These are phyloP conservation scores for Champsocephalus esox DNA, from an alignment of 2,797 vertebrate genomes.

Conservation along the genomic window DNA sequence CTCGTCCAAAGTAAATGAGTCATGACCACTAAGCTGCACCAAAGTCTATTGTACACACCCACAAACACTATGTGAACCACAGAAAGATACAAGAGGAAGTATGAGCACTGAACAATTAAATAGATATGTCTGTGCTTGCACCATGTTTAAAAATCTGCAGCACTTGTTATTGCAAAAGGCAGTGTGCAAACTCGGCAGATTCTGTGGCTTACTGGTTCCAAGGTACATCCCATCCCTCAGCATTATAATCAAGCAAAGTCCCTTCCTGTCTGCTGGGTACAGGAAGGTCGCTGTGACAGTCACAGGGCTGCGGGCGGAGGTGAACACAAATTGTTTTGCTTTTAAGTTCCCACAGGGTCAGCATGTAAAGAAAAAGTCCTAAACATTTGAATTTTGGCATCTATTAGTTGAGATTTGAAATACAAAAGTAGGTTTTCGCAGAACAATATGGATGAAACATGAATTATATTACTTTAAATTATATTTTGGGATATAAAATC, in stretches of 20 bases:
- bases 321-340: constrained; percentile 26
- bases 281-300: constrained; percentile 68
- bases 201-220: constrained; percentile 66
- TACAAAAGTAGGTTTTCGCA: not conserved
- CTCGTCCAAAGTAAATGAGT: constrained; percentile 30
- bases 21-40: constrained; percentile 6
- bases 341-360: constrained; percentile 24
- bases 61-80: not conserved
- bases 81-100: constrained; percentile 55
- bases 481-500: not conserved
- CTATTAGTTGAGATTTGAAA: constrained; percentile 2
- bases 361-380: constrained; percentile 24
- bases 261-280: constrained; percentile 64
- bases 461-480: not conserved
- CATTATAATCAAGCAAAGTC: constrained; percentile 72
- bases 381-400: constrained; percentile 19
- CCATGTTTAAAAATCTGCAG: constrained; percentile 44
- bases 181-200: constrained; percentile 71
- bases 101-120: constrained; percentile 31
- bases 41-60: constrained; percentile 2
- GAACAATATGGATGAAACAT: constrained; percentile 2
- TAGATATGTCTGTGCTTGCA: constrained; percentile 24
- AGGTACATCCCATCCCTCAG: constrained; percentile 71
- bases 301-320: constrained; percentile 58
- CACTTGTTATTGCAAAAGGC: constrained; percentile 57